Evolutionary conservation across 2,113 vertebrate genomes (phyloP).

Genomic region (Sinocyclocheilus maitianheensis): DNA sequence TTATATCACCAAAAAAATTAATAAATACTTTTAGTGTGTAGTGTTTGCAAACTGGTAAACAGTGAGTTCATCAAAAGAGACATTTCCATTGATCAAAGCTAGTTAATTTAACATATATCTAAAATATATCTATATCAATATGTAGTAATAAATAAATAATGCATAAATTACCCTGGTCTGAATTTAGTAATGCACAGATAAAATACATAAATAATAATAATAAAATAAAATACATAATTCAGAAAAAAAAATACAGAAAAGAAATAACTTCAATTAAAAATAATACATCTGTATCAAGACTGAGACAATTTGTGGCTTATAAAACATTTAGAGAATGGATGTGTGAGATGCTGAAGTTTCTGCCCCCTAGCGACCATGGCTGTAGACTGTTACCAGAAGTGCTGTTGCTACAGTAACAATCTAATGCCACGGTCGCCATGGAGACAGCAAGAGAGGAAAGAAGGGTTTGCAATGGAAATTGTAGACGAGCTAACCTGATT

Average conservation of each 20-base stretch:
- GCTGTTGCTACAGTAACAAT: constrained; percentile 98
- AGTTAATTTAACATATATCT: too few species aligned
- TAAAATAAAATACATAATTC: too few species aligned
- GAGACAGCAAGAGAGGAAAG: constrained; percentile 71
- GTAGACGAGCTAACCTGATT: constrained; percentile 64
- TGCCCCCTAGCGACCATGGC: constrained; percentile 96
- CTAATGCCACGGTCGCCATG: constrained; percentile 98
- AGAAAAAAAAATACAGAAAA: background rate
- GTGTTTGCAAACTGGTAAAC: too few species aligned
- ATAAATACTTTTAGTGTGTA: too few species aligned
- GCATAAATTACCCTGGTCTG: too few species aligned
- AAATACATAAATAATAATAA: too few species aligned
- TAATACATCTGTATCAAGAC: background rate
- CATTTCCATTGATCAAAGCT: too few species aligned
- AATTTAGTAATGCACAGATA: too few species aligned
- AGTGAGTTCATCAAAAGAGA: too few species aligned
- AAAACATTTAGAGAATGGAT: constrained; percentile 32
- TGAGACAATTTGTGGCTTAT: background rate
- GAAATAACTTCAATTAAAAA: background rate
- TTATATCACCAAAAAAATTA: too few species aligned
- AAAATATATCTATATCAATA: too few species aligned
- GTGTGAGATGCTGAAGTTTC: constrained; percentile 66
- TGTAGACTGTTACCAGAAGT: constrained; percentile 98
- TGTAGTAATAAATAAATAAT: too few species aligned
- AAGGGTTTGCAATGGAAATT: constrained; percentile 76